Evolutionary conservation across 2,113 vertebrate species (phyloP), one percentile per base, ranked within the genome.

Genomic region (Oncorhynchus nerka): DNA sequence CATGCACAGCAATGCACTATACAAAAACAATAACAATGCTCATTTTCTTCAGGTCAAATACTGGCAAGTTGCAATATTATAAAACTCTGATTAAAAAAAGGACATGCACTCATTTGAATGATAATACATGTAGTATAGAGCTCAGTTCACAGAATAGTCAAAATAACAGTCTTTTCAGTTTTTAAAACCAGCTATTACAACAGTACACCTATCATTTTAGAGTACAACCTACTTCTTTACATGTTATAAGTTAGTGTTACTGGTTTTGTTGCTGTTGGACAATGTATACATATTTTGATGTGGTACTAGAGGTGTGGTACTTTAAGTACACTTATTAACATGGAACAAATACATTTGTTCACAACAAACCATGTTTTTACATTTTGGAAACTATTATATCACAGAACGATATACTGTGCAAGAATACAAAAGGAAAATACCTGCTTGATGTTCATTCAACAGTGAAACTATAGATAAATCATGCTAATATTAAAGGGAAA

Each of bases 1-100:
- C 97, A 97, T 98, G 96, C 97, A 97, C 91, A 90, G 94, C 94
- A 90, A 93, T 94, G 94, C 94, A 93, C 92, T 95, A 95, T 95
- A 96, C 94, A 96, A 93, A 94, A 96, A 93, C 94, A 88, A 97
- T 91, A 92, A 96, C 93, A 95, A 96, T 93, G 93, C 93, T 94
- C 90, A 79, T 92, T 87, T 80, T 94, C 87, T 92, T 91, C 82
- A 87, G 91, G 91, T 90, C 91, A 93, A 90, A 95, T 90, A 89
- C 4, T 83, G 80, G 92, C 90, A 45, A 45, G 9, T 45, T 45
- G 39, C 39, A 93, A 92, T 92, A 93, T 95, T 89, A 95, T 74
- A 96, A 96, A 97, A 96, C 79, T 90, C 74, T 77, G 79, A 88
- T 92, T 89, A 84, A 93, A 94, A 96, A 94, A 97, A 94, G 84